Evolutionary conservation across 1,140 invertebrate genomes (phyloP), one percentile per base, ranked within the genome.

Genomic region (Homalodisca vitripennis): DNA sequence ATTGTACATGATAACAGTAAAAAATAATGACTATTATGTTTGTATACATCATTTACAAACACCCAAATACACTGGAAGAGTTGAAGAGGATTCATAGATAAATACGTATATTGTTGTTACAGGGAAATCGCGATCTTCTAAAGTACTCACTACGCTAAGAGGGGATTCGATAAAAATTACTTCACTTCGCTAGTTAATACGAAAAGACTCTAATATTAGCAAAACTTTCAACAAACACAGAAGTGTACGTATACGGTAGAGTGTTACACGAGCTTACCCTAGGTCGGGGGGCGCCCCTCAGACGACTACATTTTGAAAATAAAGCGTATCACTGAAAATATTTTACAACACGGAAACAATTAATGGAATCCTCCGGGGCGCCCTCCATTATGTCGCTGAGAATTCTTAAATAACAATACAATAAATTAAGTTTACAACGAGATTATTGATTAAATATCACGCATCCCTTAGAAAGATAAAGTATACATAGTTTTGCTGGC

Each of bases 211-310:
- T 66, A 66, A 66, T 41, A 66, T 66, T 66, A 66, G 63, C 63
- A 66, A 66, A 41, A 64, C 67, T n/a, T 68, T 32, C 62, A 64
- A 70, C 68, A 71, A 73, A 73, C 72, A 73, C 67, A 67, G 65
- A 70, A 73, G 70, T 73, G 70, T 71, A 72, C 73, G 73, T 74
- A 74, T 74, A 74, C 70, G 41, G 63, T 67, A 70, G 70, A 70
- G 32, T 71, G 34, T 67, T 47, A 20, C 31, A 64, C n/a, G 48
- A 22, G 12, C 20, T 53, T 14, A 53, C 12, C 3, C 48, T 53
- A 53, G 17, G 34, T 29, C 55, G 26, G 55, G 10, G 55, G 55
- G 24, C 26, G 27, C 29, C 55, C 22, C 14, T 29, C 22, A 3
- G 29, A 60, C 55, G 29, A 60, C 55, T 60, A 60, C 2, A 60